These are phyloP conservation scores for Argyresthia albistria DNA, from an alignment of 2,888 invertebrate species.

Conservation along the genomic window DNA sequence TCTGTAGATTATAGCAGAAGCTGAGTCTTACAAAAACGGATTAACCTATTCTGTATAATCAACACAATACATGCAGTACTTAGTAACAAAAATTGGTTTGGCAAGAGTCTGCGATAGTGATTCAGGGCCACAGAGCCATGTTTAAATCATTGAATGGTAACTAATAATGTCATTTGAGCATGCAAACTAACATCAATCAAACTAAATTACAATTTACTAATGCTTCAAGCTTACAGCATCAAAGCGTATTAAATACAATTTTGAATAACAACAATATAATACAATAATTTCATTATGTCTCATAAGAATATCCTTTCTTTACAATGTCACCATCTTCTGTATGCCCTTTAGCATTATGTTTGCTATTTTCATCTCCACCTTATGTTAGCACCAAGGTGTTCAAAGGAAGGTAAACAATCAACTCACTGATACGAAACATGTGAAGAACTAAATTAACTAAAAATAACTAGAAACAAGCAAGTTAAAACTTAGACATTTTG, in stretches of 20 bases:
- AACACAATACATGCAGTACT: too few species aligned
- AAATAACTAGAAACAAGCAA: neutral
- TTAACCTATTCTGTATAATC: too few species aligned
- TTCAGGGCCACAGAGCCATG: too few species aligned
- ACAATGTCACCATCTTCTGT: neutral
- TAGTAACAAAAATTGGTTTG: too few species aligned
- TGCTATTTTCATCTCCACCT: neutral
- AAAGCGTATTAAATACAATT: slow-evolving; percentile 1
- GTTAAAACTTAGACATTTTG: slow-evolving; percentile 23
- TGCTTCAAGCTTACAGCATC: neutral
- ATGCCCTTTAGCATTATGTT: neutral
- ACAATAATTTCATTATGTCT: slow-evolving; percentile 1
- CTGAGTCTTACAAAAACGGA: too few species aligned
- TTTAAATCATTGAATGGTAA: neutral
- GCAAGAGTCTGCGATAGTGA: too few species aligned
- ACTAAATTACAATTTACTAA: slow-evolving; percentile 1
- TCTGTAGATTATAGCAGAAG: too few species aligned
- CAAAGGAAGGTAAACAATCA: neutral
- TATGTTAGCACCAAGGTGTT: neutral
- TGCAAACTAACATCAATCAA: neutral
- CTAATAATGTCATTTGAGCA: neutral
- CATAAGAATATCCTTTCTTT: neutral
- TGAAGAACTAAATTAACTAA: neutral
- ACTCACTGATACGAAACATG: neutral
- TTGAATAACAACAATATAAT: neutral